These are phyloP conservation scores for Mesocricetus auratus DNA, from an alignment of 2,113 vertebrate genomes.

Conservation along the genomic window DNA sequence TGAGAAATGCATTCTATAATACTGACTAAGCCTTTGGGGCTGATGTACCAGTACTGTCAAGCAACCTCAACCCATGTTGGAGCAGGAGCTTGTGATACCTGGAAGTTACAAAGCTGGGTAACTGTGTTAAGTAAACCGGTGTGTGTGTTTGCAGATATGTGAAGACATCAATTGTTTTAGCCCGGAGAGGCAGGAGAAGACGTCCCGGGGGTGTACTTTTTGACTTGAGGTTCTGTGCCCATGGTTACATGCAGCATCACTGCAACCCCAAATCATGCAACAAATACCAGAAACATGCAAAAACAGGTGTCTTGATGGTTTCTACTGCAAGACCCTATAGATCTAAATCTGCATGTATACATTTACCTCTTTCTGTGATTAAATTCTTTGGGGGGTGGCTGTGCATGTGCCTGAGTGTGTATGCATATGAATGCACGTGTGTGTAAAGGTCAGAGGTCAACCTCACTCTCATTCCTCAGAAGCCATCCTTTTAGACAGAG, in stretches of 20 bases:
- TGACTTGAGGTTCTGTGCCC: background rate
- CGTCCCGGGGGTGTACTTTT: background rate
- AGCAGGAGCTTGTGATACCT: background rate
- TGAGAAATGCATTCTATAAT: background rate
- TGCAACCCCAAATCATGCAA: too few relatives aligned
- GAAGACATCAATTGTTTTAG: background rate
- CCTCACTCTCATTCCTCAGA: background rate
- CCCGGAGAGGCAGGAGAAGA: background rate
- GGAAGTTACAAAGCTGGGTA: background rate
- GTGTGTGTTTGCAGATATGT: background rate
- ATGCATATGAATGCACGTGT: background rate
- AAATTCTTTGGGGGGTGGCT: background rate
- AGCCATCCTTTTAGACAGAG: background rate
- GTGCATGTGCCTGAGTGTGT: background rate
- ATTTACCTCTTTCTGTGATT: background rate
- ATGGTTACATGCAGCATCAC: too few relatives aligned
- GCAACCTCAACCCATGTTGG: rapidly evolving
- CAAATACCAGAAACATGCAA: background rate
- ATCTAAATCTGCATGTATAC: background rate
- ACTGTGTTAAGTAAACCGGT: background rate
- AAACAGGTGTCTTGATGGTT: background rate
- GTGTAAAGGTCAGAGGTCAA: background rate
- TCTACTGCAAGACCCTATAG: background rate
- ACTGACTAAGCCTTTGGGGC: background rate
- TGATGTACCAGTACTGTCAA: background rate